Conservation (phyloP, 2,113 vertebrate genomes). For the Zosterops japonicus region DNA sequence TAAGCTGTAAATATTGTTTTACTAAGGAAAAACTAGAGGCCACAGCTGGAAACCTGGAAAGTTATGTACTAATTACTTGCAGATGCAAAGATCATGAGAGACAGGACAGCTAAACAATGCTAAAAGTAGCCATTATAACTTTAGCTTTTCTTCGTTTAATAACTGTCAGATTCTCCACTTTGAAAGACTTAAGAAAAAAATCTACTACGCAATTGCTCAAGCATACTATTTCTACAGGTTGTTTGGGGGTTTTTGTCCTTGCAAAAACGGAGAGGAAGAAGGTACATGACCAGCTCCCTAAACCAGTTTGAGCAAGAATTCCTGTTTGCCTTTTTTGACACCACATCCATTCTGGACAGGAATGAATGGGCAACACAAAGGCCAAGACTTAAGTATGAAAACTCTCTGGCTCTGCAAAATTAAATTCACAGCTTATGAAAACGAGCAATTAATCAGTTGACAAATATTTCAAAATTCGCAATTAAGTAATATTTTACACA, state of each 20-base stretch:
- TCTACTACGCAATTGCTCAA: neutral
- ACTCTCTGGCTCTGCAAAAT: neutral
- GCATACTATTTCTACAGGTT: neutral
- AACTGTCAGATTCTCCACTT: neutral
- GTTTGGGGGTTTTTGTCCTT: neutral
- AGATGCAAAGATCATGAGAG: accelerated
- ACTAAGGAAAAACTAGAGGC: neutral
- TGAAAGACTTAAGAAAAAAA: neutral
- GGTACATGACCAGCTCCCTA: neutral
- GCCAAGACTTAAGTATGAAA: neutral
- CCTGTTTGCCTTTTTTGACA: conserved; percentile 59
- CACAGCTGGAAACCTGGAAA: neutral
- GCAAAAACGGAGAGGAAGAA: neutral
- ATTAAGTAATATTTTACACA: neutral
- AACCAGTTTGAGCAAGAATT: neutral
- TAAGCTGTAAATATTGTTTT: neutral
- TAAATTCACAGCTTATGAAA: neutral
- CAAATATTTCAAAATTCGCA: neutral
- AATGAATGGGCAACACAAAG: conserved; percentile 64
- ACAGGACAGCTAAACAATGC: neutral
- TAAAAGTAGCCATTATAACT: neutral
- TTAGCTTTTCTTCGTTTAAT: neutral
- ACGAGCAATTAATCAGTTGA: accelerated
- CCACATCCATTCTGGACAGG: conserved; percentile 18
- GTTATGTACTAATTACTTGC: neutral